Percentiles rank a stretch among this genome's conserved stretches.
Evolutionary conservation across 2,113 vertebrate species (phyloP).

Genomic region (Gopherus evgoodei): DNA sequence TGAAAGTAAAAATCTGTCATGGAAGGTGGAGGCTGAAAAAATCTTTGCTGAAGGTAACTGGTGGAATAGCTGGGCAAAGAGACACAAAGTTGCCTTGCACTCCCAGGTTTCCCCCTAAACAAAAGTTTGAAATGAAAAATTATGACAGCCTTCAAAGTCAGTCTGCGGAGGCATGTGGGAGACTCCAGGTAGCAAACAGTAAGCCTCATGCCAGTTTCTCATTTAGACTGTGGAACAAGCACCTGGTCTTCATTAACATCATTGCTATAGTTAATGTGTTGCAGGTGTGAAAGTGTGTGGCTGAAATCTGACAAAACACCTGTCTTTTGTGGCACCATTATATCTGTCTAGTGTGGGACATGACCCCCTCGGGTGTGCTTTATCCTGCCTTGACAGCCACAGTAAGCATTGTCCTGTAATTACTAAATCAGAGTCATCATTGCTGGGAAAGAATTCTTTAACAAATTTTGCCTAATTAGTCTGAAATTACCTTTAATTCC

Average conservation of each 20-base stretch:
- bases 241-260: constrained; percentile 91
- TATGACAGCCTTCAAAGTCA: not conserved
- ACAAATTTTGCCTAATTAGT: constrained; percentile 82
- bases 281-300: constrained; percentile 86
- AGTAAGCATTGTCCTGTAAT: constrained; percentile 78
- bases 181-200: constrained; percentile 49
- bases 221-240: constrained; percentile 76
- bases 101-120: not conserved
- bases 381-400: constrained; percentile 77
- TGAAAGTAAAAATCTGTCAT: not conserved
- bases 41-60: not conserved
- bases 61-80: not conserved
- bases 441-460: constrained; percentile 77
- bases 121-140: not conserved
- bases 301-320: constrained; percentile 81
- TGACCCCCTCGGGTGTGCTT: constrained; percentile 71
- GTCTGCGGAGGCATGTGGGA: constrained; percentile 2
- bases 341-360: constrained; percentile 68
- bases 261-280: constrained; percentile 84
- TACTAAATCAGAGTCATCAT: constrained; percentile 81
- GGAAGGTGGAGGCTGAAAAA: not conserved
- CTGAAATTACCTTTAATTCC: constrained; percentile 83
- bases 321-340: constrained; percentile 78
- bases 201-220: constrained; percentile 74
- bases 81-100: not conserved